Conservation (phyloP, 2,888 invertebrate species). For the Hirtodrosophila duncani region DNA sequence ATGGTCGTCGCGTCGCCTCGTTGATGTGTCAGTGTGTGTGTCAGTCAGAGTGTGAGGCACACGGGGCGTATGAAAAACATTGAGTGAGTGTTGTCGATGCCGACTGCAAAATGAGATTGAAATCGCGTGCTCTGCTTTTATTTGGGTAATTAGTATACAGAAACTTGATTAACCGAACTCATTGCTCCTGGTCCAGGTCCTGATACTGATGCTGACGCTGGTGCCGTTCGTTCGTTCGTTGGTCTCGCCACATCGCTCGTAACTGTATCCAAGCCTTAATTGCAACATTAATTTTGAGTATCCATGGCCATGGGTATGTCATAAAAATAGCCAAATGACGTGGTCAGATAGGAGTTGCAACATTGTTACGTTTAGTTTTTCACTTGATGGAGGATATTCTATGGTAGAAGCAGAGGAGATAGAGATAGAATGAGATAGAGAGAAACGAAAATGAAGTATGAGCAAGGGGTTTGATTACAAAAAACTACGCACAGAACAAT, state of each 20-base stretch:
- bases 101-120: slow-evolving; percentile 35
- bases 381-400: too few relatives aligned
- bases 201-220: not conserved
- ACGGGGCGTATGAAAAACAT: not conserved
- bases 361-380: too few relatives aligned
- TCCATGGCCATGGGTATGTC: slow-evolving; percentile 18
- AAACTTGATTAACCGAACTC: slow-evolving; percentile 55
- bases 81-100: not conserved
- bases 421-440: too few relatives aligned
- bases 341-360: slow-evolving; percentile 9
- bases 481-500: too few relatives aligned
- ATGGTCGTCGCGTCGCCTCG: too few relatives aligned
- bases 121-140: slow-evolving; percentile 42
- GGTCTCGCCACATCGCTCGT: slow-evolving; percentile 13
- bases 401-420: too few relatives aligned
- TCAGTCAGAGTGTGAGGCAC: not conserved
- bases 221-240: too few relatives aligned
- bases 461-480: too few relatives aligned
- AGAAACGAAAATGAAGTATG: too few relatives aligned
- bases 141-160: slow-evolving; percentile 57
- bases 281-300: slow-evolving; percentile 49
- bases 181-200: not conserved
- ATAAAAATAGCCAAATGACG: slow-evolving; percentile 28
- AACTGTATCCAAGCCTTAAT: slow-evolving; percentile 42
- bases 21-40: slow-evolving; percentile 1